A percentile compares a stretch with the other conserved stretches of the same genome.
Conservation (phyloP, 2,888 invertebrate species). For the Leptinotarsa peninsularis region DNA sequence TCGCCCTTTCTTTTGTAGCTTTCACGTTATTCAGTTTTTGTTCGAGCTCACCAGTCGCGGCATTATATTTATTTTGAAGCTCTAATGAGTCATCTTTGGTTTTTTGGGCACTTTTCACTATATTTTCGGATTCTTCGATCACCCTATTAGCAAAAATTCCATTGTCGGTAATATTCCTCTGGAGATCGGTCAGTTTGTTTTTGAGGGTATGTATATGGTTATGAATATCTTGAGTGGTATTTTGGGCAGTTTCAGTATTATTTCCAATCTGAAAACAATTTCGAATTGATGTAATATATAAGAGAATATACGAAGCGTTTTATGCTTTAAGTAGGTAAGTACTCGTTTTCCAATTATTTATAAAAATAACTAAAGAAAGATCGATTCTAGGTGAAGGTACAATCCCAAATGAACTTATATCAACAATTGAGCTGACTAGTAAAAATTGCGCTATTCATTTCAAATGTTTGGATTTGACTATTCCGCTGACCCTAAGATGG, state of each 20-base stretch:
- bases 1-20: conserved; percentile 82
- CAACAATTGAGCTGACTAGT: no score
- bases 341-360: no score
- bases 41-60: conserved; percentile 78
- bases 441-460: no score
- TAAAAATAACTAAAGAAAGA: no score
- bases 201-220: conserved; percentile 81
- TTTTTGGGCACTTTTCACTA: conserved; percentile 77
- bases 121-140: conserved; percentile 79
- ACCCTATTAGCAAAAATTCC: conserved; percentile 86
- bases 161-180: conserved; percentile 85
- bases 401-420: no score
- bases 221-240: conserved; percentile 82
- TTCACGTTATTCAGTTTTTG: conserved; percentile 81
- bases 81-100: conserved; percentile 76
- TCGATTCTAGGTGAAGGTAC: no score
- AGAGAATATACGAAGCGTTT: no score
- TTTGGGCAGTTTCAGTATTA: conserved; percentile 84
- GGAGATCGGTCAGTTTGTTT: conserved; percentile 78
- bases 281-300: not conserved
- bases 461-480: no score
- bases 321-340: no score
- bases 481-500: no score
- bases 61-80: conserved; percentile 78
- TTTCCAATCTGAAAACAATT: conserved; percentile 76